Percentiles rank a stretch among this genome's conserved stretches.
Evolutionary conservation across 2,113 vertebrate species (phyloP).

Genomic region (Dendropsophus ebraccatus): DNA sequence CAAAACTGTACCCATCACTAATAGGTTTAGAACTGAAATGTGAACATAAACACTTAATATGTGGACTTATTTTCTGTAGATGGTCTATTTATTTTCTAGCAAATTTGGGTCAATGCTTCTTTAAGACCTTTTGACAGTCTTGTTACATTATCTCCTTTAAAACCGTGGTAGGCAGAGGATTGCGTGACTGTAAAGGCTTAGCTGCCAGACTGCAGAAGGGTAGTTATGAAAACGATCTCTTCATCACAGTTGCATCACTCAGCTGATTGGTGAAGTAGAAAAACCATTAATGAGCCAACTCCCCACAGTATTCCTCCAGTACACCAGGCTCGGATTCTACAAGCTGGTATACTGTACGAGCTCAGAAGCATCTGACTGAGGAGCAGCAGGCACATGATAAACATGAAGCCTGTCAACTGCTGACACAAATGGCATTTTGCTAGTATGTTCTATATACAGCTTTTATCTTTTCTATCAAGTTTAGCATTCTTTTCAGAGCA

Average conservation of each 20-base stretch:
- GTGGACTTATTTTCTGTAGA: background rate
- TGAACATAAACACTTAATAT: background rate
- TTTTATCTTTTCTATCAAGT: background rate
- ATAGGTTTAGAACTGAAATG: background rate
- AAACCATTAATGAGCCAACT: conserved; percentile 76
- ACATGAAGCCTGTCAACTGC: background rate
- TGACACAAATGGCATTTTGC: background rate
- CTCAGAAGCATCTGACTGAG: background rate
- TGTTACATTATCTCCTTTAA: conserved; percentile 63
- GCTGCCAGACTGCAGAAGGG: conserved; percentile 85
- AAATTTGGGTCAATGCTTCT: conserved; percentile 66
- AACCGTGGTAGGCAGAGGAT: conserved; percentile 71
- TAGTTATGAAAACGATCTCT: conserved; percentile 81
- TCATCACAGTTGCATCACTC: conserved; percentile 67
- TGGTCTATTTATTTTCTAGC: background rate
- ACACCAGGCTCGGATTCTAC: background rate
- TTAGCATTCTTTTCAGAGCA: background rate
- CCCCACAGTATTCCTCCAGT: conserved; percentile 52
- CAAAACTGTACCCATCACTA: too few relatives aligned
- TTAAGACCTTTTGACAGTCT: conserved; percentile 73
- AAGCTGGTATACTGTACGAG: background rate
- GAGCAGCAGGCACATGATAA: background rate
- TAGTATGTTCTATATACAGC: background rate
- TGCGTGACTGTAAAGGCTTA: conserved; percentile 89
- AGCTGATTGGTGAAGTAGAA: conserved; percentile 72